A percentile compares a stretch with the other conserved stretches of the same genome.
Conservation (phyloP, 2,888 invertebrate species). For the Tetranychus piercei region DNA sequence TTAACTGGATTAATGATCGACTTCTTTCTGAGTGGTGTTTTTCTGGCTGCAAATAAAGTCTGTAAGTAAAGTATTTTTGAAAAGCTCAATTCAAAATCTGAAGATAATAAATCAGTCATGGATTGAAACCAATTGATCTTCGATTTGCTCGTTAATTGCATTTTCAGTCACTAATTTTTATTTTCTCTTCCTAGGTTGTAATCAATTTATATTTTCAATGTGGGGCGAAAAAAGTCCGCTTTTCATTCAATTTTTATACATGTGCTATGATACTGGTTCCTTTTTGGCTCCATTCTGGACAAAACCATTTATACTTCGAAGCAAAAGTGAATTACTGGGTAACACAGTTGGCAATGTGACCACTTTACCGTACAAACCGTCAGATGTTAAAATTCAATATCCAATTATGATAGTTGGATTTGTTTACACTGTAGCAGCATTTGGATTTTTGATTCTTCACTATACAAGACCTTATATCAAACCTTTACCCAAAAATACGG, state of each 20-base stretch:
- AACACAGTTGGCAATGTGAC: neutral
- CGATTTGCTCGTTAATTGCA: neutral
- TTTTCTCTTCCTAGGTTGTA: constrained; percentile 5
- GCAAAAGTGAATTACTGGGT: neutral
- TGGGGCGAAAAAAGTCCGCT: constrained; percentile 4
- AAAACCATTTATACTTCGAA: constrained; percentile 5
- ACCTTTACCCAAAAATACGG: neutral
- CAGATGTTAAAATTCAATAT: constrained; percentile 8
- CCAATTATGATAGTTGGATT: neutral
- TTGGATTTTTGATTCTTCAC: constrained; percentile 2
- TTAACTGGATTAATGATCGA: neutral
- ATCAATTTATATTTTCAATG: constrained; percentile 5
- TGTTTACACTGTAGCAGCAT: neutral
- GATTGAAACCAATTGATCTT: neutral
- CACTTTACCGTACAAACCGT: neutral
- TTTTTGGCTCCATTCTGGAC: neutral
- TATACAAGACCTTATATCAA: neutral
- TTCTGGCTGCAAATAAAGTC: neutral
- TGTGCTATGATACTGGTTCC: neutral
- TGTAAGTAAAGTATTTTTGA: neutral
- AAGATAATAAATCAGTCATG: too few relatives aligned
- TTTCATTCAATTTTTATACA: neutral
- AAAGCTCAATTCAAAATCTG: too few relatives aligned
- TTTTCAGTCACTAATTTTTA: neutral
- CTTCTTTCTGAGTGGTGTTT: neutral